Evolutionary conservation across 92 coral and sea anemone genomes (phyloP), one percentile per base, ranked within the genome.

Genomic region (Epizoanthus illoricatus): DNA sequence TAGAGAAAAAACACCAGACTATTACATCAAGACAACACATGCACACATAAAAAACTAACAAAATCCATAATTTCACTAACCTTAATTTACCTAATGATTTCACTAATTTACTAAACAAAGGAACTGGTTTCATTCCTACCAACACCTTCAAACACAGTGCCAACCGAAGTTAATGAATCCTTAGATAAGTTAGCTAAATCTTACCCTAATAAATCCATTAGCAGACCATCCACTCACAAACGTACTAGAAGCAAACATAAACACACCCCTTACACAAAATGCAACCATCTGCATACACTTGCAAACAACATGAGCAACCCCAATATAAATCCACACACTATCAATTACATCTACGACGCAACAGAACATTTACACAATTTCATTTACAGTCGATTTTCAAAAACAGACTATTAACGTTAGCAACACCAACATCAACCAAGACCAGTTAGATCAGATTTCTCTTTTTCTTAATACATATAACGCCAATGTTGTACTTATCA

Each of bases 51-150:
- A 66, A 66, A 33, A 13, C 55, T 12, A 69, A 12, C 21, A 81
- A 81, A 23, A 81, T 81, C 52, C 85, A 81, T 23, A 81, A 81
- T 19, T 81, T 81, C 13, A 64, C 64, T 21, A 7, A 45, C 15
- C 7, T 16, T 6, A 23, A 69, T 0, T 57, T 81, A 21, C 52
- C 85, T 40, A 20, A 41, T 36, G 62, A 65, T 10, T 11, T 80
- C 13, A 41, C 63, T 28, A 40, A 80, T 8, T 5, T 80, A 39
- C 62, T 80, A 1, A 80, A 80, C 15, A 45, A 80, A 65, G 84
- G 84, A 0, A 66, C 84, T 5, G 43, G 69, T 41, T 80, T 80
- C 45, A 80, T 80, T 16, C 62, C 84, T 5, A 65, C 84, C 10
- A 23, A 23, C 62, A 4, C 18, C 21, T 18, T 24, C 0, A 28